Base-by-base conservation (phyloP, 2,797 vertebrate species). In the Enteromius paludinosus region DNA sequence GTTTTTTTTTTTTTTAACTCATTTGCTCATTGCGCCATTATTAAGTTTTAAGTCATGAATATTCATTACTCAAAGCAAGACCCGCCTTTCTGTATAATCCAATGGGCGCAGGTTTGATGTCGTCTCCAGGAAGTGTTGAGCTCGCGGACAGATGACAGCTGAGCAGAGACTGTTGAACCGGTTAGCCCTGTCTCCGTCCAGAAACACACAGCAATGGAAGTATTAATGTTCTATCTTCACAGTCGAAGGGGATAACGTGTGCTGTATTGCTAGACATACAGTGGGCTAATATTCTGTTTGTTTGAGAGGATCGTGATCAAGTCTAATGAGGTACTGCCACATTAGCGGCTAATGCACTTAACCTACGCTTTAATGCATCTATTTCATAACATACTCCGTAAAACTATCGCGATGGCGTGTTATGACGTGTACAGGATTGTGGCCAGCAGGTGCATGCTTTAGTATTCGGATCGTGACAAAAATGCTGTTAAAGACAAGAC, bases 71-170 rank as follows among this genome's bases (percentile, higher is more conserved):
- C 23, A n/a, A 43, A 4, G 23, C 45, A 72, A 54, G 30, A 5
- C 30, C 23, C n/a, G 35, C 78, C 65, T 12, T 0, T 56, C n/a
- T 28, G 49, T 20, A 12, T 14, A 15, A 18, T 20, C 71, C 71
- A 74, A 56, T 74, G 49, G 10, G 33, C 23, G 65, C 23, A 20
- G 65, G 23, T 20, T 18, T 30, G 65, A n/a, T 54, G 33, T 56
- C 65, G 18, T 41, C 15, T 43, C 11, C 0, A 59, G 78, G 78
- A 79, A 79, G 78, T 30, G 35, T 4, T 45, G 7, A 3, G 49
- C 49, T 41, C 28, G 30, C 54, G 47, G 54, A 14, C 25, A 14
- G 18, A 28, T 79, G 78, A 79, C 78, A 79, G 78, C 33, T 68
- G 64, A 54, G 3, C 11, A 28, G 62, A 68, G 14, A 38, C 30